Conservation (phyloP, 2,113 vertebrate species). For the Larimichthys crocea region DNA sequence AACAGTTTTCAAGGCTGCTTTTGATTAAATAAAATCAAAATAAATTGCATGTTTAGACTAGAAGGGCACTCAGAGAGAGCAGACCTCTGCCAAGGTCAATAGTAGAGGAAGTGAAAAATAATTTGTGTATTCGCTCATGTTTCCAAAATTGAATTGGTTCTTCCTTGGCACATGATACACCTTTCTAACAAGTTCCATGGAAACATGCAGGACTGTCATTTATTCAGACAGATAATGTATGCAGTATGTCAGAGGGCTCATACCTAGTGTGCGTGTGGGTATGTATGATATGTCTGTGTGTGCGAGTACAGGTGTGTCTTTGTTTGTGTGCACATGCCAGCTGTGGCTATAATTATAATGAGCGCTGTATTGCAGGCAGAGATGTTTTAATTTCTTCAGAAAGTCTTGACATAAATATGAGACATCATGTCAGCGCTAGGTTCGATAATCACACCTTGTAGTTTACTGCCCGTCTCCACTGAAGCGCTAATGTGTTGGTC, state of each 20-base stretch:
- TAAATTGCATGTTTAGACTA: neutral
- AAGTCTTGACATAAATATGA: constrained; percentile 21
- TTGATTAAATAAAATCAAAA: neutral
- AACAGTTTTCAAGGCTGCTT: neutral
- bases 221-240: neutral
- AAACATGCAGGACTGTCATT: neutral
- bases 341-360: neutral
- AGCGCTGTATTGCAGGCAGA: neutral
- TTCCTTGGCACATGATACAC: too few species aligned
- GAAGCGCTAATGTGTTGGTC: constrained; percentile 45
- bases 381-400: constrained; percentile 8
- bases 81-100: too few species aligned
- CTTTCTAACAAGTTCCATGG: neutral
- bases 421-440: constrained; percentile 1
- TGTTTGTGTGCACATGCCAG: neutral
- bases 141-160: too few species aligned
- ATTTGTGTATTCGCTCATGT: too few species aligned
- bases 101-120: too few species aligned
- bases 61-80: too few species aligned
- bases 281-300: neutral
- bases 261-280: neutral
- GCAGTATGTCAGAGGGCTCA: neutral
- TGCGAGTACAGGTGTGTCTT: neutral
- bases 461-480: constrained; percentile 30
- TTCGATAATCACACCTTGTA: constrained; percentile 39